Evolutionary conservation across 1,140 invertebrate genomes (phyloP), one percentile per base, ranked within the genome.

Genomic region (Ganaspis sp.): DNA sequence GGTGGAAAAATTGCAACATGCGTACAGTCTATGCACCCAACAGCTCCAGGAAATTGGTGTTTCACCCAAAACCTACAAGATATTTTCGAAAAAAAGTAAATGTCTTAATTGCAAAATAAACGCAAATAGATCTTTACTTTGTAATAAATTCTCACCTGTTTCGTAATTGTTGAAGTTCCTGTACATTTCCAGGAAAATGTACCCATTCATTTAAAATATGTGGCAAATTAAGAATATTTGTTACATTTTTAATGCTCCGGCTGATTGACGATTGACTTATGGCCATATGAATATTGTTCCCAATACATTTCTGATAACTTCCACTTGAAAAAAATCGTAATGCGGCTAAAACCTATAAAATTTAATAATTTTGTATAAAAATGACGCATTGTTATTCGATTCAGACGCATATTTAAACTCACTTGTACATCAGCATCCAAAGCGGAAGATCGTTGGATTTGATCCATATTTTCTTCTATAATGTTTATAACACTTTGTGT

Each of bases 1-100:
- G 84, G 84, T 6, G 85, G 77, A 58, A 81, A 71, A 45, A 86
- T 87, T n/a, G 85, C 82, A 19, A 86, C 73, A 75, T 88, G 85
- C 1, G 86, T 88, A 54, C 86, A 84, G 77, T 87, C 85, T 6
- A 87, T 80, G 40, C 83, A 83, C 0, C 81, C 82, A 37, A 86
- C 64, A 38, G 80, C 73, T 5, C 74, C 78, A 54, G 79, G 81
- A 77, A 86, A 76, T 12, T 29, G 26, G 82, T 83, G 75, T 81
- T 82, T 77, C 71, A 75, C 71, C 19, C 58, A 76, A 76, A 81
- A 81, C 74, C 81, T 84, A 69, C 42, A 29, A 38, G 75, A 71
- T 4, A 42, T 5, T 12, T 42, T 42, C 9, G n/a, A 74, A 45
- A 69, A 29, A 75, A 72, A 79, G 29, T 19, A 77, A 42, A 75